These are phyloP conservation scores for Lydus trimaculatus DNA, from an alignment of 2,888 invertebrate species.

Conservation along the genomic window DNA sequence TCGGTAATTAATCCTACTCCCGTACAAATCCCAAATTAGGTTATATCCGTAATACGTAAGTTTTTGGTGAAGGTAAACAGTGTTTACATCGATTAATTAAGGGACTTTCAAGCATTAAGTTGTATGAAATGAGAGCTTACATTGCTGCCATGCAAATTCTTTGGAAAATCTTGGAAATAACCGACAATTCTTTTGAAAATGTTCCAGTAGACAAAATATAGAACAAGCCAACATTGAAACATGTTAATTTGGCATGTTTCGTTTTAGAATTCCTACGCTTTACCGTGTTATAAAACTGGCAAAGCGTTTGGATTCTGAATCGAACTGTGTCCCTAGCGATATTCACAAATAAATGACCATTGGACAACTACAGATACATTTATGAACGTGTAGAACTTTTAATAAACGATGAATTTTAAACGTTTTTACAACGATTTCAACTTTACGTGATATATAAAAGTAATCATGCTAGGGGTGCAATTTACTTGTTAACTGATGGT, in stretches of 20 bases:
- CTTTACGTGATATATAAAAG: conserved; percentile 20
- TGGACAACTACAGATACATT: no score
- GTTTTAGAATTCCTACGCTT: conserved; percentile 98
- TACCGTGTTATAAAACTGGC: conserved; percentile 80
- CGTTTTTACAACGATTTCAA: not conserved
- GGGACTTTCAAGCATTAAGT: not conserved
- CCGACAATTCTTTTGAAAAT: not conserved
- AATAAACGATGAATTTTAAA: not conserved
- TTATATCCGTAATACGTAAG: conserved; percentile 28
- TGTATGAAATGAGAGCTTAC: not conserved
- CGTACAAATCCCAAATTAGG: conserved; percentile 33
- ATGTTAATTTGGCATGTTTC: conserved; percentile 60
- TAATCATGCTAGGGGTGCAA: conserved; percentile 26
- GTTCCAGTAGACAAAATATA: not conserved
- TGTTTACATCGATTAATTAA: conserved; percentile 29
- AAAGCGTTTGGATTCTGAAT: conserved; percentile 98
- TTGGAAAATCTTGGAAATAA: not conserved
- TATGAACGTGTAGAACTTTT: not conserved
- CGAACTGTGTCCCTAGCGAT: conserved; percentile 57
- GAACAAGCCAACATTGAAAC: conserved; percentile 14
- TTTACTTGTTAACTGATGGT: conserved; percentile 39
- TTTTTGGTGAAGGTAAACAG: conserved; percentile 33
- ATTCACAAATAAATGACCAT: conserved; percentile 11
- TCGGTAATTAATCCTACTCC: conserved; percentile 30
- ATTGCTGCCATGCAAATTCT: not conserved